A percentile compares a stretch with the other conserved stretches of the same genome.
Evolutionary conservation across 2,888 invertebrate species (phyloP).

Genomic region (Pammene fasciana): DNA sequence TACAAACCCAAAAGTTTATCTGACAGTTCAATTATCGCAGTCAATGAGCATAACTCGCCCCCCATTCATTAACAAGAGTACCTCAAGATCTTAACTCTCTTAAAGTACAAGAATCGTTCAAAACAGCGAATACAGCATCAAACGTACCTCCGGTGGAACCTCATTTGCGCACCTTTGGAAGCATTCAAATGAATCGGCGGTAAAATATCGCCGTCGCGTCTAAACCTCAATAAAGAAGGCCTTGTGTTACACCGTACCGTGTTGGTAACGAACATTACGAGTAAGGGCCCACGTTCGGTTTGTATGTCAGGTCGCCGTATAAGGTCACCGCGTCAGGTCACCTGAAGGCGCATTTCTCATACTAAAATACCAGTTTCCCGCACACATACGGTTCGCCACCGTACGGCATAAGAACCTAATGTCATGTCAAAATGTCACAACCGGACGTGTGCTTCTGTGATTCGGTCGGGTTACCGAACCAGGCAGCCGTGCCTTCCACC

Average conservation of each 20-base stretch:
- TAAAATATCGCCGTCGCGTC: slow-evolving; percentile 23
- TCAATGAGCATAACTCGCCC: neutral
- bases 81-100: neutral
- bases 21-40: neutral
- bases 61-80: neutral
- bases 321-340: no score
- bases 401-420: no score
- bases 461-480: no score
- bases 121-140: neutral
- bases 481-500: no score
- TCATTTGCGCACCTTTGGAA: slow-evolving; percentile 26
- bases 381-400: no score
- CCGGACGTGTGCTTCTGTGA: no score
- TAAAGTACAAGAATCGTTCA: neutral
- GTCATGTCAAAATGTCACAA: no score
- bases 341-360: no score
- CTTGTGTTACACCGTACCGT: neutral
- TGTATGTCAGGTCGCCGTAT: no score
- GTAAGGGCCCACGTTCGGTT: no score
- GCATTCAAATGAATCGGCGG: slow-evolving; percentile 27
- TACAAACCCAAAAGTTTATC: neutral
- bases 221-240: slow-evolving; percentile 26
- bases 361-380: no score
- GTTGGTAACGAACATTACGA: neutral
- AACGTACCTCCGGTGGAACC: slow-evolving; percentile 5